A percentile compares a stretch with the other conserved stretches of the same genome.
Conservation (phyloP, 2,888 invertebrate genomes). For the Volucella inanis region DNA sequence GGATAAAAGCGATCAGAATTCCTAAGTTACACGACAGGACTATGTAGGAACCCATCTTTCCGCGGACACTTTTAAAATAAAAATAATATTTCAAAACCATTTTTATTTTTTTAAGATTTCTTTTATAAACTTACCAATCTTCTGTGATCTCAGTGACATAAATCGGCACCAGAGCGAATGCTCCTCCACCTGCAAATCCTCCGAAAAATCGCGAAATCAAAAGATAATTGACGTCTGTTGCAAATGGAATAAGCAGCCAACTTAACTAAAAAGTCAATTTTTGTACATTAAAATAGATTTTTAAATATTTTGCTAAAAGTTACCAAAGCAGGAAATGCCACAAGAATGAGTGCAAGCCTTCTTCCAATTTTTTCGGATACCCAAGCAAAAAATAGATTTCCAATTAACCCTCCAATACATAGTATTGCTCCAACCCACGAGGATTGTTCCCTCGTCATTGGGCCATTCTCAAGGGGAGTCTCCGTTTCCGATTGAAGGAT, state of each 20-base stretch:
- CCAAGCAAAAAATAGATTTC: slow-evolving; percentile 81
- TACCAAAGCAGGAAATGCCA: slow-evolving; percentile 80
- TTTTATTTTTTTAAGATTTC: slow-evolving; percentile 14
- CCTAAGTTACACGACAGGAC: slow-evolving; percentile 80
- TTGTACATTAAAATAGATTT: background rate
- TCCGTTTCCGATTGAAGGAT: slow-evolving; percentile 77
- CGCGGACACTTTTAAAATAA: slow-evolving; percentile 79
- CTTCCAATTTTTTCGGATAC: slow-evolving; percentile 80
- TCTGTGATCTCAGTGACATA: slow-evolving; percentile 81
- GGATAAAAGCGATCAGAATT: slow-evolving; percentile 78
- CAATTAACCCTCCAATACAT: slow-evolving; percentile 80
- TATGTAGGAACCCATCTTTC: slow-evolving; percentile 80
- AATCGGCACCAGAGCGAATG: slow-evolving; percentile 79
- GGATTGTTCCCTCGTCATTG: slow-evolving; percentile 78
- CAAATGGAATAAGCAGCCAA: slow-evolving; percentile 79
- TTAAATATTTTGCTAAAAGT: background rate
- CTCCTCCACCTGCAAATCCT: slow-evolving; percentile 79
- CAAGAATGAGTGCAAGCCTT: slow-evolving; percentile 77
- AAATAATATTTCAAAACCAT: background rate
- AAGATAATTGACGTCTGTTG: slow-evolving; percentile 78
- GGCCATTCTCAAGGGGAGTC: slow-evolving; percentile 79
- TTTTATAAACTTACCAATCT: slow-evolving; percentile 76
- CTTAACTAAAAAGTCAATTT: slow-evolving; percentile 76
- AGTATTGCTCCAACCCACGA: slow-evolving; percentile 82
- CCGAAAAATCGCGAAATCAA: slow-evolving; percentile 78